Evolutionary conservation across 2,113 vertebrate species (phyloP), one percentile per base, ranked within the genome.

Genomic region (Tachysurus vachellii): DNA sequence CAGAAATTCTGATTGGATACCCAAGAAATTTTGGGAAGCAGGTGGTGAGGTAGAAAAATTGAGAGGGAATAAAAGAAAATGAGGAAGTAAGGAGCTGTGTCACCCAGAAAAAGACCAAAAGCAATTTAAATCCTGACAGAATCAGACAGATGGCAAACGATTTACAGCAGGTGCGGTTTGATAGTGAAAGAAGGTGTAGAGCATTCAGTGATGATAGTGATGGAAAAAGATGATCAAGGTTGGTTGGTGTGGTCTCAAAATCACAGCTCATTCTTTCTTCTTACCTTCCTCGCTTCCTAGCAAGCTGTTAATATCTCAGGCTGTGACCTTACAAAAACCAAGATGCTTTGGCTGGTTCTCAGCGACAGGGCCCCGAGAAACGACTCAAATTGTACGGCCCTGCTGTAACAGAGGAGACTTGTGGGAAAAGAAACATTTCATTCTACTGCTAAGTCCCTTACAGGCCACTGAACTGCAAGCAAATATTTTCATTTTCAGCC

Each of bases 401-500:
- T 53, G 59, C 47, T 56, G 36, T 77, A 83, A 83, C 61, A 83
- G 42, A 83, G 44, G 84, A 53, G 71, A 70, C 71, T 68, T 83
- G 19, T 21, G 11, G 57, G 68, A 82, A 17, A 59, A 79, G 77
- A 86, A 83, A 77, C 83, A 82, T 82, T 84, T 88, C 81, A 61
- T 77, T 80, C 68, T n/a, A 70, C 75, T 70, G 53, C 66, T 36
- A 85, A 88, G 83, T 80, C 85, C 90, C 88, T 85, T 85, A 90
- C 17, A 64, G 86, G 77, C 88, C 79, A 86, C 88, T 91, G 90
- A 89, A 89, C 88, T 61, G 68, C 79, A 76, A 91, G 89, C 91
- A 92, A 90, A 93, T 93, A 93, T 91, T 90, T 90, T 89, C 87
- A 91, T 90, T 90, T 90, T 88, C 88, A 84, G 66, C 71, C 64